Evolutionary conservation across 92 coral and sea anemone genomes (phyloP).

Genomic region (Palythoa caribaeorum): DNA sequence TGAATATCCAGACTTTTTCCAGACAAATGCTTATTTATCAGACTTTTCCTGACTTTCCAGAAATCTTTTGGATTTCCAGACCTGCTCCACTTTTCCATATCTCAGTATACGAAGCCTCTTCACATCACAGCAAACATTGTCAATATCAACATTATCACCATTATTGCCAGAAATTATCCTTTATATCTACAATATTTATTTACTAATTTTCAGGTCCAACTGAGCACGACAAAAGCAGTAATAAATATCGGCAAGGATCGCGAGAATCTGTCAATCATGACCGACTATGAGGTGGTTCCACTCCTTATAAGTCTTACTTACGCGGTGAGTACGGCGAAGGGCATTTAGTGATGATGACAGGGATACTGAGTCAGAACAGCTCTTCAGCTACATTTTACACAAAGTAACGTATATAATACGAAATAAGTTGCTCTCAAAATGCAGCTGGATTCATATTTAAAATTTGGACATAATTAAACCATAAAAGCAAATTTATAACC

Average conservation of each 20-base stretch:
- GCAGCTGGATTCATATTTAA: too few species aligned
- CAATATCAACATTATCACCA: neutral
- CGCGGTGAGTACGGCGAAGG: slow-evolving; percentile 45
- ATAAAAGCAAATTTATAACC: too few species aligned
- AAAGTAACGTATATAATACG: neutral
- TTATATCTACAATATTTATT: neutral
- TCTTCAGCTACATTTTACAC: neutral
- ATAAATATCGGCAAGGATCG: slow-evolving; percentile 88
- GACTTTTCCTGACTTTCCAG: too few species aligned
- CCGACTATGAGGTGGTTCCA: slow-evolving; percentile 90
- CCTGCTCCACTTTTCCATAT: too few species aligned
- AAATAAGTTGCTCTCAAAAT: neutral
- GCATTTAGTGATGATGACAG: too few species aligned
- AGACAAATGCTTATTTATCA: too few species aligned
- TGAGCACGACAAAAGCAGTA: slow-evolving; percentile 74
- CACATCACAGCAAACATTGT: neutral
- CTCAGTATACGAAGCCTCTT: too few species aligned
- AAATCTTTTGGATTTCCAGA: too few species aligned
- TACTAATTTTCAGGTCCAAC: slow-evolving; percentile 71
- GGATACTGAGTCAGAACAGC: neutral
- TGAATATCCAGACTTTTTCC: too few species aligned
- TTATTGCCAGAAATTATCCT: neutral
- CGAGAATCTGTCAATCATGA: slow-evolving; percentile 93
- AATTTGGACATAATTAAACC: too few species aligned
- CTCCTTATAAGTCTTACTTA: slow-evolving; percentile 74